phyloP scores from a whole-genome alignment of 2,113 vertebrate species.

The Melanostigma gelatinosum region DNA sequence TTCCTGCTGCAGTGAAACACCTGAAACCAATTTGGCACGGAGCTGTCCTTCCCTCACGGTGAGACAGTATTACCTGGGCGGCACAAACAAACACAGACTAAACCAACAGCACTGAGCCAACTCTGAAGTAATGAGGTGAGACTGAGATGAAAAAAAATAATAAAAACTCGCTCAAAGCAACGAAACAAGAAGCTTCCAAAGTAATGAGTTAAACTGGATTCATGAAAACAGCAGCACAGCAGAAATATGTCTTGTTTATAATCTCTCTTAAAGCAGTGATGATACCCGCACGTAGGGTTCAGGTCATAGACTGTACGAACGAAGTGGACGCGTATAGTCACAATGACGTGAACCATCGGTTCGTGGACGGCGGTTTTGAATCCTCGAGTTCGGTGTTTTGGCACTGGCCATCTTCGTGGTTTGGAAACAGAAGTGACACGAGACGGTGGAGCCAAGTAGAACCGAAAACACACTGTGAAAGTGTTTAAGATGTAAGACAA shows the following conservation, averaged over 20 bases:
- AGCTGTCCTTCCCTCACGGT: background rate
- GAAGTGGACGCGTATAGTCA: too few relatives aligned
- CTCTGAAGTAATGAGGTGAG: slow-evolving; percentile 26
- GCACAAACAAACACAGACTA: slow-evolving; percentile 13
- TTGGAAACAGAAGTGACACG: too few relatives aligned
- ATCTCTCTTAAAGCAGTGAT: background rate
- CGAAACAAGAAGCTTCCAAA: background rate
- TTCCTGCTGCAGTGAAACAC: slow-evolving; percentile 26
- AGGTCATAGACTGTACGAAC: too few relatives aligned
- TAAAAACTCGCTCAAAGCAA: background rate
- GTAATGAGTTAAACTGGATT: background rate
- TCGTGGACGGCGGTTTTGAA: too few relatives aligned
- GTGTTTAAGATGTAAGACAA: too few relatives aligned
- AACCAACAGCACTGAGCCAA: slow-evolving; percentile 19
- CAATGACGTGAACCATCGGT: too few relatives aligned
- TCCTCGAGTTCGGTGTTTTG: too few relatives aligned
- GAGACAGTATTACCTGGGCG: slow-evolving; percentile 26
- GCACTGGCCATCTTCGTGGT: too few relatives aligned
- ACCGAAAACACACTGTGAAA: too few relatives aligned
- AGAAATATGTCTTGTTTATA: background rate
- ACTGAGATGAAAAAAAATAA: background rate
- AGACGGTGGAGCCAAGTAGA: too few relatives aligned
- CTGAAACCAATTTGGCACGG: slow-evolving; percentile 33
- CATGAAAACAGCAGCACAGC: background rate
- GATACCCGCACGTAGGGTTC: too few relatives aligned